Evolutionary conservation across 1,140 invertebrate species (phyloP).

Genomic region (Helicoverpa armigera): DNA sequence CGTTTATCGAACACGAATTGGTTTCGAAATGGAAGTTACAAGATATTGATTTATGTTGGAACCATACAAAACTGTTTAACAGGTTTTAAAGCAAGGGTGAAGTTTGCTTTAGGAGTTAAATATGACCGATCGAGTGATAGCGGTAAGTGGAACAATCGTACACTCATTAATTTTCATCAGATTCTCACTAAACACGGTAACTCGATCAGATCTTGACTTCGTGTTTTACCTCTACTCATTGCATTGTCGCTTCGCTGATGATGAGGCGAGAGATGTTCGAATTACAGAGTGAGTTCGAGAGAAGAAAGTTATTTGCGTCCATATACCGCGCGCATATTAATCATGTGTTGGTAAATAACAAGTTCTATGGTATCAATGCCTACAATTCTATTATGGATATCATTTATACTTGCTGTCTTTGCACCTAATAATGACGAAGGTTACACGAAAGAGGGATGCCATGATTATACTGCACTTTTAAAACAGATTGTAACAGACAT

Average conservation of each 20-base stretch:
- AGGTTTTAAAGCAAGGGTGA: not conserved
- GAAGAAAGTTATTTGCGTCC: slow-evolving; percentile 1
- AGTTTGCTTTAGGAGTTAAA: slow-evolving; percentile 32
- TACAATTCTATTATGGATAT: no score
- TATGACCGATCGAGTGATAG: slow-evolving; percentile 76
- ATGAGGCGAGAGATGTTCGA: slow-evolving; percentile 37
- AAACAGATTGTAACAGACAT: no score
- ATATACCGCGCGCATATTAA: not conserved
- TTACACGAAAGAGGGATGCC: no score
- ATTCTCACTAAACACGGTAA: slow-evolving; percentile 49
- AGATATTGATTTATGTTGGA: slow-evolving; percentile 47
- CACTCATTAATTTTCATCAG: slow-evolving; percentile 14
- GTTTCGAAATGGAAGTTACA: slow-evolving; percentile 49
- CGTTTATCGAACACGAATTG: slow-evolving; percentile 51
- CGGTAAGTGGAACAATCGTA: slow-evolving; percentile 69
- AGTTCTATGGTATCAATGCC: not conserved
- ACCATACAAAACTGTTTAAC: not conserved
- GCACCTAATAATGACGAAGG: no score
- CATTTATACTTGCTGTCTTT: no score
- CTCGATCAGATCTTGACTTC: slow-evolving; percentile 34
- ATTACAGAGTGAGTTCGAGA: slow-evolving; percentile 27
- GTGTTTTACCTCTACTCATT: slow-evolving; percentile 47
- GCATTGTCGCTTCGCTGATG: slow-evolving; percentile 18
- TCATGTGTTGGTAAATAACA: slow-evolving; percentile 3
- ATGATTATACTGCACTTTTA: no score